Base-by-base conservation (phyloP, 1,140 invertebrate species). In the Drosophila bocqueti region DNA sequence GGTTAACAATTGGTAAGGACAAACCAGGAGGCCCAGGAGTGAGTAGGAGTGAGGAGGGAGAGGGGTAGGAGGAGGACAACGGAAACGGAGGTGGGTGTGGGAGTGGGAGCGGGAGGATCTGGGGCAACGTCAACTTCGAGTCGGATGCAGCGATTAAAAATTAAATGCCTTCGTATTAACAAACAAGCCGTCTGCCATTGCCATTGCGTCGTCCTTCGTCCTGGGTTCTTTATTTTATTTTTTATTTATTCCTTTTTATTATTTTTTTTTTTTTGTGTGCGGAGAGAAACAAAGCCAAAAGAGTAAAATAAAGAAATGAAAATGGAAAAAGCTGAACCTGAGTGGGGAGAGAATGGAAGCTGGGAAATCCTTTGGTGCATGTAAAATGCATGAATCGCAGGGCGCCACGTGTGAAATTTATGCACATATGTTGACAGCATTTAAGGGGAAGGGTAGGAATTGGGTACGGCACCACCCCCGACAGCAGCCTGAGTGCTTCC, bases 101-200 rank as follows among this genome's bases (percentile, higher is more conserved):
- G 40, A 18, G 31, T 18, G 43, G 49, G 16, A 15, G 45, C 24
- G 3, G 38, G 45, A 18, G 34, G 50, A 63, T 31, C 58, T 63
- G 63, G 45, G 42, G 34, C 64, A 69, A 52, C 73, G 61, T 46
- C 47, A 67, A 63, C 60, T 79, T 77, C 59, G 61, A 81, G 75
- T 79, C 75, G 83, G 62, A 82, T 79, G 83, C 83, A 81, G 78
- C 84, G 84, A 87, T 87, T 87, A 87, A 87, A 87, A 87, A 89
- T 87, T 89, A 87, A 87, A 87, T 84, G 81, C 76, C 82, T 86
- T 83, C 84, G 77, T 83, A 89, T 89, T 87, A 87, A 87, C 84
- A 89, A 87, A 83, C 84, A 83, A 79, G 80, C 76, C 76, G 75
- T 58, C 66, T 63, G 60, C 66, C 62, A 66, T 54, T 36, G 31